phyloP scores from a whole-genome alignment of 2,113 vertebrate genomes.

The Pampusana beccarii region DNA sequence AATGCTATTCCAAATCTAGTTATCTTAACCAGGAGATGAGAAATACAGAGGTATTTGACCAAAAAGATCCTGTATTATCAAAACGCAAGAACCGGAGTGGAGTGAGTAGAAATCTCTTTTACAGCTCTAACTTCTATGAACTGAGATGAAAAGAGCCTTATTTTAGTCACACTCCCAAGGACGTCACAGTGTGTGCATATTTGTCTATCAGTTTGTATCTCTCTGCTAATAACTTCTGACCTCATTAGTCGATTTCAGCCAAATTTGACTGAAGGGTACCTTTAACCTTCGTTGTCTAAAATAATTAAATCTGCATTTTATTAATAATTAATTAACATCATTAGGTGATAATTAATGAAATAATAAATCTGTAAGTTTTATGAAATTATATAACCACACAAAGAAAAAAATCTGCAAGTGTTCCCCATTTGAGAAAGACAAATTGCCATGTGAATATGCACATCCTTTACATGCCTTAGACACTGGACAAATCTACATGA shows the following conservation, averaged over 20 bases:
- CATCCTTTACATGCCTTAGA: not conserved
- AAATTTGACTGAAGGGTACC: conserved; percentile 56
- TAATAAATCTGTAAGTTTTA: not conserved
- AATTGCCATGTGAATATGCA: not conserved
- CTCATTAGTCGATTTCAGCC: conserved; percentile 23
- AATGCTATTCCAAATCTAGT: not conserved
- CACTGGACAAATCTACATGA: not conserved
- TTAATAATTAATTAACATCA: conserved; percentile 37
- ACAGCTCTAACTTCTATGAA: not conserved
- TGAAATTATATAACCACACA: not conserved
- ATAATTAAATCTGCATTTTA: not conserved
- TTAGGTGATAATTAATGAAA: conserved; percentile 8
- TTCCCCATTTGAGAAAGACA: not conserved
- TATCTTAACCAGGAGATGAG: not conserved
- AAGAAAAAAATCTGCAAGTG: not conserved
- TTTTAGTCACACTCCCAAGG: not conserved
- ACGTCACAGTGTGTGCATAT: not conserved
- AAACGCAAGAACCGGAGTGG: not conserved
- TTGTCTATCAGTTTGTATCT: not conserved
- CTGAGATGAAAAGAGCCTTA: not conserved
- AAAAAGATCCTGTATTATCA: not conserved
- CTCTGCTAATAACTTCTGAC: conserved; percentile 34
- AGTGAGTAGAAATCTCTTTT: not conserved
- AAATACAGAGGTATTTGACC: not conserved
- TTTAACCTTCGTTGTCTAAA: conserved; percentile 40